These are phyloP conservation scores for Eupeodes latifasciatus DNA, from an alignment of 2,888 invertebrate species.

Conservation along the genomic window DNA sequence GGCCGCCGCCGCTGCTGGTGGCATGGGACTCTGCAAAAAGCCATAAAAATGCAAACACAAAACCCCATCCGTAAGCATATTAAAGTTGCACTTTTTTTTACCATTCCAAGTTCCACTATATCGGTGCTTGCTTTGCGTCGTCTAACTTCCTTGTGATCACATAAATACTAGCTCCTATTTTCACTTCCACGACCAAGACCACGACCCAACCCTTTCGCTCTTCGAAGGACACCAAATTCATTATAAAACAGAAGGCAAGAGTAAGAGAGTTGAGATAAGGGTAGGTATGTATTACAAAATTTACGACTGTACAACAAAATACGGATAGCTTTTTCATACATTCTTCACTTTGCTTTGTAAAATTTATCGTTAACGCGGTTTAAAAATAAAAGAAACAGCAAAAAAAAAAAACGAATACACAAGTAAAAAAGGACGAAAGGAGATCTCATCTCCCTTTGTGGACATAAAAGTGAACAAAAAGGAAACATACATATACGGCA, in stretches of 20 bases:
- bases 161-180: not conserved
- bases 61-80: conserved; percentile 57
- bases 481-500: conserved; percentile 40
- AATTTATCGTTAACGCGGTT: conserved; percentile 67
- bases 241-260: conserved; percentile 1
- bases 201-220: not conserved
- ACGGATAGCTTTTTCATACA: conserved; percentile 53
- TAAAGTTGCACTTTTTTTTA: conserved; percentile 58
- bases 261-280: too few relatives aligned
- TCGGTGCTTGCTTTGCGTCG: too few relatives aligned
- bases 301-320: conserved; percentile 60
- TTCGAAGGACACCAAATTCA: conserved; percentile 30
- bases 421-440: not conserved
- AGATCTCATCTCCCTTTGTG: conserved; percentile 38
- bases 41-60: conserved; percentile 70
- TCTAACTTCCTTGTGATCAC: conserved; percentile 1
- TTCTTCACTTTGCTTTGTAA: conserved; percentile 24
- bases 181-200: not conserved
- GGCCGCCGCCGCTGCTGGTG: too few relatives aligned
- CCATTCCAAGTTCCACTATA: not conserved
- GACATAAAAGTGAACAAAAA: conserved; percentile 39
- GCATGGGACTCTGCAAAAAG: conserved; percentile 32
- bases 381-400: not conserved
- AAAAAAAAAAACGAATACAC: not conserved
- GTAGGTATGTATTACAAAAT: conserved; percentile 37